Base-by-base conservation (phyloP, 2,113 vertebrate species). In the Austrofundulus limnaeus region DNA sequence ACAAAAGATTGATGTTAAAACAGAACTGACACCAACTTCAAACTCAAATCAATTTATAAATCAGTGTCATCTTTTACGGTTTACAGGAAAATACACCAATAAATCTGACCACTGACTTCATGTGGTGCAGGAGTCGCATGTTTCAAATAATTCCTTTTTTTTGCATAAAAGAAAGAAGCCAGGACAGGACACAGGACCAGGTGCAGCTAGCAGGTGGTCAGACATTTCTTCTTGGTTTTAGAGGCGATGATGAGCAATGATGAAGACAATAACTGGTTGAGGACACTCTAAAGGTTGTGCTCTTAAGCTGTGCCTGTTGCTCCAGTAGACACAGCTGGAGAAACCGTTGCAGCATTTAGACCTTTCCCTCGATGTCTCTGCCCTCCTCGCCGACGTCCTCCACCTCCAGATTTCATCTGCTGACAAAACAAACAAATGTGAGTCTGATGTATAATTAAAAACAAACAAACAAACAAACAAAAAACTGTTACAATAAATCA, bases 341-440 rank as follows among this genome's bases (percentile, higher is more conserved):
- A 45, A 20, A 73, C 20, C 0, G 52, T 3, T 1, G 58, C 28
- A 0, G 66, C 9, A 24, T 77, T 96, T 68, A 94, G 90, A 71
- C 92, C 92, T 87, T 96, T 97, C 84, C 94, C 95, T 92, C 95
- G 94, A 90, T 98, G 96, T 66, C 96, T 92, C 84, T 98, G 96
- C 76, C 96, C 96, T 0, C 96, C 96, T 76, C 96, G 91, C 69
- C 96, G 90, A 54, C 95, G 94, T 43, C 96, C 94, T 45, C 95
- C 94, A 3, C 94, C 92, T 0, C 92, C 92, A 0, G 86, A 80
- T 89, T 96, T 97, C 37, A 93, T 90, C 96, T 97, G 90, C 65
- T 68, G 48, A 70, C 0, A 59, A 4, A 63, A 28, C 39, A 61
- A 41, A 49, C 13, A 8, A 16, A 21, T 15, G 41, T 43, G 10